Conservation (phyloP, 2,888 invertebrate genomes). For the Glyphotaelius pellucidus region DNA sequence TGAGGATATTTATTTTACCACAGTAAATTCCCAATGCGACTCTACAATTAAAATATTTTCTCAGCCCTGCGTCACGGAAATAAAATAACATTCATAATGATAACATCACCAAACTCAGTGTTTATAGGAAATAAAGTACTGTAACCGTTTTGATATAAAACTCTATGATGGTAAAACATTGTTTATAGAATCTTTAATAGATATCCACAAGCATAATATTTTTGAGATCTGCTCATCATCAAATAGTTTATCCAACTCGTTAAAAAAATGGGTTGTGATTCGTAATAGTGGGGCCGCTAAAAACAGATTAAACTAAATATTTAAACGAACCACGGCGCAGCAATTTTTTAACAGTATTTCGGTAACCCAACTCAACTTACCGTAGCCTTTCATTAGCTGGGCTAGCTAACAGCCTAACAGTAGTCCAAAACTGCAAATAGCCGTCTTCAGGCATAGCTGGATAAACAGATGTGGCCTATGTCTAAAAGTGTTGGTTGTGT, state of each 20-base stretch:
- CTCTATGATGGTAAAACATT: background rate
- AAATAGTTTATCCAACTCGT: background rate
- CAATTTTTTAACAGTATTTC: background rate
- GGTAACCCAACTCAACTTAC: background rate
- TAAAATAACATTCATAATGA: background rate
- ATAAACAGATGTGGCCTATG: slow-evolving; percentile 2
- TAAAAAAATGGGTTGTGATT: background rate
- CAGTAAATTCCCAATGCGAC: too few species aligned
- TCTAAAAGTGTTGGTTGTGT: background rate
- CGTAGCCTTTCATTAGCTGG: background rate
- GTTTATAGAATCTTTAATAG: background rate
- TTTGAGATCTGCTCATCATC: background rate
- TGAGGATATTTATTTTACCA: too few species aligned
- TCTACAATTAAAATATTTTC: too few species aligned
- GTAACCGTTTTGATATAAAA: too few species aligned
- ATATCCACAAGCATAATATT: background rate
- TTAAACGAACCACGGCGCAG: background rate
- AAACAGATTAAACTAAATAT: background rate
- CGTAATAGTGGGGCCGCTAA: background rate
- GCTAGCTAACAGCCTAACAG: background rate
- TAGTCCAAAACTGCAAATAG: background rate
- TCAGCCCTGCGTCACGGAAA: background rate
- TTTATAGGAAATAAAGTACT: too few species aligned
- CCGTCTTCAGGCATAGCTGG: background rate
- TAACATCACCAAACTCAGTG: too few species aligned